These are phyloP conservation scores for Myotis vivesi DNA, from an alignment of 2,797 vertebrate species.

Conservation along the genomic window DNA sequence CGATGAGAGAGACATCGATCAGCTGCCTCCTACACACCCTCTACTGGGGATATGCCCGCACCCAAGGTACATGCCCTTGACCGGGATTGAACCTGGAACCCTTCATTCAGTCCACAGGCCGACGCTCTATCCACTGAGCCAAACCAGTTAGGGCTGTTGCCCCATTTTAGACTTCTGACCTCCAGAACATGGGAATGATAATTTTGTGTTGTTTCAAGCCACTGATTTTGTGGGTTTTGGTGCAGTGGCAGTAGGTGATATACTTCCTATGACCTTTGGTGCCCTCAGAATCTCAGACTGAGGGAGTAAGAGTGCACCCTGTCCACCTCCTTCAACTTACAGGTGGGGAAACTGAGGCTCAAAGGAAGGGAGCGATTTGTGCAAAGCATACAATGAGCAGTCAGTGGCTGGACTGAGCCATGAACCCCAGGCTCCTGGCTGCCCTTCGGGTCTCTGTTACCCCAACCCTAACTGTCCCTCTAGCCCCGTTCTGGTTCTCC, in stretches of 20 bases:
- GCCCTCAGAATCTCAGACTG: neutral
- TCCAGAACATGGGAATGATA: neutral
- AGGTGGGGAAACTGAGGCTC: neutral
- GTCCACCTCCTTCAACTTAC: neutral
- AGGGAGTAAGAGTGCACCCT: neutral
- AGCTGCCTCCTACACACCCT: no score
- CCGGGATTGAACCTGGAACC: no score
- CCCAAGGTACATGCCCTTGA: no score
- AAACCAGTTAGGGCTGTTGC: no score
- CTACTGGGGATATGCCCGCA: no score
- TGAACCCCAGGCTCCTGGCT: neutral
- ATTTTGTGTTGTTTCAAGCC: neutral
- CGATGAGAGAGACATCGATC: no score
- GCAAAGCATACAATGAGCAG: neutral
- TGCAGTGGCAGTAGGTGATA: neutral
- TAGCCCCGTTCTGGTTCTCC: neutral
- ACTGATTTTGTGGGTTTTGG: neutral
- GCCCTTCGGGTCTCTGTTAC: neutral
- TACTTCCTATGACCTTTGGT: neutral
- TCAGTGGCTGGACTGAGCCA: neutral
- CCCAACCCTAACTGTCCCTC: neutral
- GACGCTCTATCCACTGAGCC: no score
- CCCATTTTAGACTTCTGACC: neutral
- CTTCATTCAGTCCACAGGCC: no score
- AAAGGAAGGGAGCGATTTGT: neutral